These are phyloP conservation scores for Asbolus verrucosus DNA, from an alignment of 1,140 invertebrate genomes.

Conservation along the genomic window DNA sequence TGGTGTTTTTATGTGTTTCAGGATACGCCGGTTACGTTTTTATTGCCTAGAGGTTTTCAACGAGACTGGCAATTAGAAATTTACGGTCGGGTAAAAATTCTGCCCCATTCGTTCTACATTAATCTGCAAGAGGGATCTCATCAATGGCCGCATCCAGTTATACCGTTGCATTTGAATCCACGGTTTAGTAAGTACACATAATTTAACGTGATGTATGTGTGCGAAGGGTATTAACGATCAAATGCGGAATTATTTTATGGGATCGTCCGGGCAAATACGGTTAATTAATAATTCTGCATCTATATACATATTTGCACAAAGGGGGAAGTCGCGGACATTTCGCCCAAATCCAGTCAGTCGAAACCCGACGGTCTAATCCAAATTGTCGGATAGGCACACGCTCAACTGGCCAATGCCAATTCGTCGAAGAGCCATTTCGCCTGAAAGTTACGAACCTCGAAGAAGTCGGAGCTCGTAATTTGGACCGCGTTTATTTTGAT, in stretches of 20 bases:
- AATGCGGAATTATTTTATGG: not conserved
- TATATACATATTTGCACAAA: too few relatives aligned
- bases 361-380: too few relatives aligned
- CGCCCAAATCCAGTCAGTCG: too few relatives aligned
- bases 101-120: slow-evolving; percentile 76
- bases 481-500: too few relatives aligned
- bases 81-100: slow-evolving; percentile 71
- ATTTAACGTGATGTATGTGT: slow-evolving; percentile 13
- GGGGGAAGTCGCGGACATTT: too few relatives aligned
- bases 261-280: not conserved
- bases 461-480: too few relatives aligned
- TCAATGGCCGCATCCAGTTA: slow-evolving; percentile 73
- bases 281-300: too few relatives aligned
- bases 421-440: too few relatives aligned
- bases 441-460: too few relatives aligned
- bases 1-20: slow-evolving; percentile 54
- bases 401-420: too few relatives aligned
- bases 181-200: slow-evolving; percentile 67
- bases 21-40: slow-evolving; percentile 66
- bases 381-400: too few relatives aligned
- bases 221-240: slow-evolving; percentile 40
- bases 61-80: slow-evolving; percentile 69
- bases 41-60: slow-evolving; percentile 65
- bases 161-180: slow-evolving; percentile 75
- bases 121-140: slow-evolving; percentile 75